Conservation (phyloP, 2,888 invertebrate genomes). For the Lasioglossum morio region DNA sequence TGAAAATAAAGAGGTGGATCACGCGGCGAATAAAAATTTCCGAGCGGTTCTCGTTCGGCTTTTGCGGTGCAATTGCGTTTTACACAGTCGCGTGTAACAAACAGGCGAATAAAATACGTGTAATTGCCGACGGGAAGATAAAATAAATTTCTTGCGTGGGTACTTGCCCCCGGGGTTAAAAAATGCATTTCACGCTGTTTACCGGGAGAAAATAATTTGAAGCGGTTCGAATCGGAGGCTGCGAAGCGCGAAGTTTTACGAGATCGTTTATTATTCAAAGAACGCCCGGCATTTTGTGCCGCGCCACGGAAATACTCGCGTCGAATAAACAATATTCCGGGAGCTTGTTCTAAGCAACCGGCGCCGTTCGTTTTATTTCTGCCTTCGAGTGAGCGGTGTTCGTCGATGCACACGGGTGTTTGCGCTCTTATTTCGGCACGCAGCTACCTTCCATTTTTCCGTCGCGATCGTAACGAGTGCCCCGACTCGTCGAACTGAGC, state of each 20-base stretch:
- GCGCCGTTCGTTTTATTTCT: slow-evolving; percentile 1
- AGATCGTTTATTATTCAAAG: background rate
- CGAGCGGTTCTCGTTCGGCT: background rate
- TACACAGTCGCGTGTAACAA: background rate
- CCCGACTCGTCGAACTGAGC: background rate
- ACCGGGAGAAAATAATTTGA: background rate
- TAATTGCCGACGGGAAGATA: background rate
- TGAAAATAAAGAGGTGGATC: slow-evolving; percentile 11
- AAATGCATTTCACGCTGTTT: background rate
- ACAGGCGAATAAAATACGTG: background rate
- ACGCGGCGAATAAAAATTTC: background rate
- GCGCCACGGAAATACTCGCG: background rate
- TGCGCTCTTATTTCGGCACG: slow-evolving; percentile 15
- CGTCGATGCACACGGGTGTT: slow-evolving; percentile 10
- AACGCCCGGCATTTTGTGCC: background rate
- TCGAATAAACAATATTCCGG: slow-evolving; percentile 23
- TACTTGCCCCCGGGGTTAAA: background rate
- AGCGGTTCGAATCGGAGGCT: background rate
- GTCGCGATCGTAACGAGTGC: slow-evolving; percentile 9
- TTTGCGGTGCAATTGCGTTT: slow-evolving; percentile 3
- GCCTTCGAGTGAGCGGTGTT: slow-evolving; percentile 12
- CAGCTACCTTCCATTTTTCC: background rate
- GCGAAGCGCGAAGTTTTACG: background rate
- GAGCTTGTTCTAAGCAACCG: slow-evolving; percentile 15
- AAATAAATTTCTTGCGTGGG: background rate